Evolutionary conservation across 1,140 invertebrate genomes (phyloP).

Genomic region (Diorhabda elongata): DNA sequence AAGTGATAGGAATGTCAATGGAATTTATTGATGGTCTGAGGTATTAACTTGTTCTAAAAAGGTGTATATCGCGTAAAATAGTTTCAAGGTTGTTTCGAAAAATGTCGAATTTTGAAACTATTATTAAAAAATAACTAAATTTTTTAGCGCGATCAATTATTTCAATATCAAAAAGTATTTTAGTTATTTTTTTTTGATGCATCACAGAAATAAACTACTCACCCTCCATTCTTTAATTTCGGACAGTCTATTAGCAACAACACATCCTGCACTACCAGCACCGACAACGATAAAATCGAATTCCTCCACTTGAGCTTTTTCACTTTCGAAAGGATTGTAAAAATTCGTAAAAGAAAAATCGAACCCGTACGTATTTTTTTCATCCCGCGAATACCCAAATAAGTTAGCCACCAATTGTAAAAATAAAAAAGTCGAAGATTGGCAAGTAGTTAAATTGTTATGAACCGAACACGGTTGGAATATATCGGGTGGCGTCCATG

Average conservation of each 20-base stretch:
- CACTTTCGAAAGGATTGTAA: conserved; percentile 1
- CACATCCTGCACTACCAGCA: conserved; percentile 63
- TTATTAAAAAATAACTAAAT: too few species aligned
- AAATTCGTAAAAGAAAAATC: conserved; percentile 15
- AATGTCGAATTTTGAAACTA: too few species aligned
- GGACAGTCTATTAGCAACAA: conserved; percentile 59
- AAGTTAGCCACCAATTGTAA: conserved; percentile 53
- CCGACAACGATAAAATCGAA: conserved; percentile 58
- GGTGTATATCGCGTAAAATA: too few species aligned
- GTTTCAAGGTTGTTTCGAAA: too few species aligned
- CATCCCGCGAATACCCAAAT: conserved; percentile 54
- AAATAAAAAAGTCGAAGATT: conserved; percentile 54
- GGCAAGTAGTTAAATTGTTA: conserved; percentile 55
- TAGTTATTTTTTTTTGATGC: too few species aligned
- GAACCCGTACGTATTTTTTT: conserved; percentile 14
- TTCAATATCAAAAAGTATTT: too few species aligned
- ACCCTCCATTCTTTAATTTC: conserved; percentile 53
- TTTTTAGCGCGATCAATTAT: too few species aligned
- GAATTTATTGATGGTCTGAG: too few species aligned
- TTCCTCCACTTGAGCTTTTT: conserved; percentile 29
- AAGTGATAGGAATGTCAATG: too few species aligned
- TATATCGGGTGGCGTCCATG: conserved; percentile 57
- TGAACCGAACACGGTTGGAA: conserved; percentile 50
- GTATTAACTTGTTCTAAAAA: too few species aligned
- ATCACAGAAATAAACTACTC: conserved; percentile 16